phyloP scores from a whole-genome alignment of 2,113 vertebrate genomes.

The Eretmochelys imbricata region DNA sequence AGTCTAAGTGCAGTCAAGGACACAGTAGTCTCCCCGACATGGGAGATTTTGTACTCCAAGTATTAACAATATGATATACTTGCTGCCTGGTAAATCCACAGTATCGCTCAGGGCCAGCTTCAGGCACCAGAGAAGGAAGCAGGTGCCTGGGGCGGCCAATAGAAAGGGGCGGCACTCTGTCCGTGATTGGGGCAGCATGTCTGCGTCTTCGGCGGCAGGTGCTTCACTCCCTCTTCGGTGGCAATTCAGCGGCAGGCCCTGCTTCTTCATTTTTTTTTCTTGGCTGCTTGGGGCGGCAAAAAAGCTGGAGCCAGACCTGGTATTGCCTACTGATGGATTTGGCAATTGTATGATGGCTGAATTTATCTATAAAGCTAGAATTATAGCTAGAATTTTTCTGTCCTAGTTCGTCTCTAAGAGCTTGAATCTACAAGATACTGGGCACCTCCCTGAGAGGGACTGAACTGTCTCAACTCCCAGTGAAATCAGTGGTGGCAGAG shows the following conservation, averaged over 20 bases:
- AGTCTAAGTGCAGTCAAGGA: neutral
- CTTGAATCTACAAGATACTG: neutral
- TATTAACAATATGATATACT: conserved; percentile 43
- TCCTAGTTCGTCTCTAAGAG: neutral
- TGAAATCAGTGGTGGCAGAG: neutral
- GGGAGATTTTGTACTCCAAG: conserved; percentile 41
- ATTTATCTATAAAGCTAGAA: conserved; percentile 26
- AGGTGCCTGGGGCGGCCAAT: too few relatives aligned
- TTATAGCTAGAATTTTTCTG: conserved; percentile 42
- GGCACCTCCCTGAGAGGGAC: neutral
- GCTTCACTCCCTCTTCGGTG: too few relatives aligned
- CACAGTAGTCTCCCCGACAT: conserved; percentile 52
- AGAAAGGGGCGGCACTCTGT: too few relatives aligned
- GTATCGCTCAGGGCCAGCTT: neutral
- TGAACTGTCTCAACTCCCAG: neutral
- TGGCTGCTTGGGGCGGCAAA: too few relatives aligned
- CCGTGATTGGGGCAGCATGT: too few relatives aligned
- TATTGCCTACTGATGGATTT: conserved; percentile 27
- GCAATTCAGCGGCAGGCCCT: too few relatives aligned
- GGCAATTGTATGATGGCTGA: conserved; percentile 25
- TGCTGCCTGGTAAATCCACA: conserved; percentile 39
- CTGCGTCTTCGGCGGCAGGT: too few relatives aligned
- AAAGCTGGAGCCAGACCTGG: neutral
- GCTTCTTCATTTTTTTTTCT: too few relatives aligned
- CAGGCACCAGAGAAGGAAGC: too few relatives aligned